Conservation (phyloP, 2,797 vertebrate species). For the Scyliorhinus canicula region DNA sequence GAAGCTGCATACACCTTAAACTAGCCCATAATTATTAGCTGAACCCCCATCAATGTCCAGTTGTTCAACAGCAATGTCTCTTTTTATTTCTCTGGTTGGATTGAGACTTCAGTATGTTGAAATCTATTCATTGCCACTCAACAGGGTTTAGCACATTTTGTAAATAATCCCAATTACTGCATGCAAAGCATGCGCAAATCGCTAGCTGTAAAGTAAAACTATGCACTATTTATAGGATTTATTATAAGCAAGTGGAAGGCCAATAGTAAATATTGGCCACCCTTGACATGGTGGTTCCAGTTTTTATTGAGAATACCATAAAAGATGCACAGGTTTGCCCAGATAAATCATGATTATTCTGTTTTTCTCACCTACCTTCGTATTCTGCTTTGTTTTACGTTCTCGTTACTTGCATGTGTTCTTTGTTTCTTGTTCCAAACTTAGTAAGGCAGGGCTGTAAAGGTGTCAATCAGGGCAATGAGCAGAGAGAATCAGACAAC, state of each 20-base stretch:
- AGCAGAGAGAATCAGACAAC: conserved; percentile 13
- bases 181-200: background rate
- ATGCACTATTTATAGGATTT: background rate
- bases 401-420: background rate
- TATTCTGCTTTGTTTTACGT: conserved; percentile 6
- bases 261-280: background rate
- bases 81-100: background rate
- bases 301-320: background rate
- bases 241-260: background rate
- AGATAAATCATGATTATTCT: background rate
- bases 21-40: background rate
- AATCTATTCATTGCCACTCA: background rate
- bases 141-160: no score
- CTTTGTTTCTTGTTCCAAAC: background rate
- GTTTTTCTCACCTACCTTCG: background rate
- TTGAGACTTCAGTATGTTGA: background rate
- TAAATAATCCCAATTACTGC: background rate
- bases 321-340: background rate
- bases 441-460: background rate
- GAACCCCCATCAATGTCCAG: background rate
- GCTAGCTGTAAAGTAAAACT: background rate
- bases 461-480: background rate
- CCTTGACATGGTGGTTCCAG: background rate
- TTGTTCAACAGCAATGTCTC: background rate
- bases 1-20: background rate